Percentiles rank a stretch among this genome's conserved stretches.
Evolutionary conservation across 2,888 invertebrate genomes (phyloP).

Genomic region (Odontocolon sp.): DNA sequence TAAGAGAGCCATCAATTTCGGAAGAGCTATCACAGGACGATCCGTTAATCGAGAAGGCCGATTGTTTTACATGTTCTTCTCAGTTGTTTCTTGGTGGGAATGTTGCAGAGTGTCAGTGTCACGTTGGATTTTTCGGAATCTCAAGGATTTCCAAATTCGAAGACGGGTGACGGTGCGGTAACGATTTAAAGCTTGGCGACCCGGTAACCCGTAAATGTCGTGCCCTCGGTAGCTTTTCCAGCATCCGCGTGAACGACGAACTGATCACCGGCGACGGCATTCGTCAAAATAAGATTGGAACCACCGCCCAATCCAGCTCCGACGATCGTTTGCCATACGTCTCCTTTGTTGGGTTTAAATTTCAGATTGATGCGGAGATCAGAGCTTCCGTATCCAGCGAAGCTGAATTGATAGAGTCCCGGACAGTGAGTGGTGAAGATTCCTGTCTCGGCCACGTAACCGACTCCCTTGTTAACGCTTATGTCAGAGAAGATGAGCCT

Average conservation of each 20-base stretch:
- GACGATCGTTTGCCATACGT: constrained; percentile 72
- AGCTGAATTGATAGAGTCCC: constrained; percentile 81
- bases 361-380: constrained; percentile 75
- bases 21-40: constrained; percentile 57
- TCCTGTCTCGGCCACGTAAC: constrained; percentile 80
- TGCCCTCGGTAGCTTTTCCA: constrained; percentile 72
- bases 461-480: constrained; percentile 80
- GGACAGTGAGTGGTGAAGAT: constrained; percentile 81
- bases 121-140: neutral
- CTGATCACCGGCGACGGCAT: constrained; percentile 79
- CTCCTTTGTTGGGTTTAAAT: constrained; percentile 72
- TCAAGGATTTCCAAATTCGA: neutral
- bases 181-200: constrained; percentile 76
- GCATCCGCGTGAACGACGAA: constrained; percentile 77
- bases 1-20: constrained; percentile 10
- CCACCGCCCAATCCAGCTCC: constrained; percentile 76
- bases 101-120: constrained; percentile 35
- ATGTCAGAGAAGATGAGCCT: constrained; percentile 71
- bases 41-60: constrained; percentile 20
- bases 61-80: constrained; percentile 14
- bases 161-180: neutral
- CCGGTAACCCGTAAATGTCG: constrained; percentile 78
- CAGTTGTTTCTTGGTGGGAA: constrained; percentile 29
- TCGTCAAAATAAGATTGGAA: constrained; percentile 76
- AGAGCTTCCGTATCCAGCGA: constrained; percentile 78